Evolutionary conservation across 2,888 invertebrate species (phyloP).

Genomic region (Tryphoninae sp.): DNA sequence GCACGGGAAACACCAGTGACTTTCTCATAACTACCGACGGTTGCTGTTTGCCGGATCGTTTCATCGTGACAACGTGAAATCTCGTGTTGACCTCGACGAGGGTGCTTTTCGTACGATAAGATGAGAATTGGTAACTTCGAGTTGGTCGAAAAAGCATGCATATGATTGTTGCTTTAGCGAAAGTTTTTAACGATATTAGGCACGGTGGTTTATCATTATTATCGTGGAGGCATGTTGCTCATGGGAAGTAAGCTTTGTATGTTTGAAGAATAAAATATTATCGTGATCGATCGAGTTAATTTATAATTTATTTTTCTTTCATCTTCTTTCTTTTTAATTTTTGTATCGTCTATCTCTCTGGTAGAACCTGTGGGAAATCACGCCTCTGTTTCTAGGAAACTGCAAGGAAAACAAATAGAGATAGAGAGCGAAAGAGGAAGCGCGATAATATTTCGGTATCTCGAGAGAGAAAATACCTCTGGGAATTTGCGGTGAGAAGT

Average conservation of each 20-base stretch:
- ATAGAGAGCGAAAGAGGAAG: slow-evolving; percentile 9
- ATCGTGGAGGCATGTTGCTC: not conserved
- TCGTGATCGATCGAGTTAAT: slow-evolving; percentile 18
- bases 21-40: not conserved
- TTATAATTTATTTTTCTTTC: slow-evolving; percentile 16
- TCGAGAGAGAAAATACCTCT: slow-evolving; percentile 40
- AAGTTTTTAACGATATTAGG: slow-evolving; percentile 8
- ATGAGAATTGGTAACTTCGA: not conserved
- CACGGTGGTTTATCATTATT: not conserved
- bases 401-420: slow-evolving; percentile 5
- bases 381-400: slow-evolving; percentile 23
- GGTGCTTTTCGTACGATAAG: not conserved
- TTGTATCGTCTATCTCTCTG: not conserved
- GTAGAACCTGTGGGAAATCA: slow-evolving; percentile 40
- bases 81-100: slow-evolving; percentile 51
- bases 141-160: not conserved
- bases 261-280: slow-evolving; percentile 7
- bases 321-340: not conserved
- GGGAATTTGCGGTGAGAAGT: slow-evolving; percentile 42
- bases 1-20: not conserved
- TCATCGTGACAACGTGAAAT: slow-evolving; percentile 66
- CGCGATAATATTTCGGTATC: slow-evolving; percentile 40
- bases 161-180: not conserved
- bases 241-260: too few species aligned
- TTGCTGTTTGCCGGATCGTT: slow-evolving; percentile 61